Evolutionary conservation across 1,140 invertebrate genomes (phyloP).

Genomic region (Pinna nobilis): DNA sequence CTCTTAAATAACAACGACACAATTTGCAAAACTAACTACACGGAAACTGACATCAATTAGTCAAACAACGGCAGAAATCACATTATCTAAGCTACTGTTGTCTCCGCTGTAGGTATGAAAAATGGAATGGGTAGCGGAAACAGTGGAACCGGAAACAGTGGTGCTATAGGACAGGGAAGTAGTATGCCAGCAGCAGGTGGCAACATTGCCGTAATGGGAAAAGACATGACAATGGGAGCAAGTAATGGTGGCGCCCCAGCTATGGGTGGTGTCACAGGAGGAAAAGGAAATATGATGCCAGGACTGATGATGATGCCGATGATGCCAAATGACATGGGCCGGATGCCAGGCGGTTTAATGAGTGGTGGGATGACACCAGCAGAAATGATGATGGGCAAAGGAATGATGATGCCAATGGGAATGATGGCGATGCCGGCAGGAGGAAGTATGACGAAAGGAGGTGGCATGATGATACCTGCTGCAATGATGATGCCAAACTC

Average conservation of each 20-base stretch:
- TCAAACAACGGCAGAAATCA: too few species aligned
- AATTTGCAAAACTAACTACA: too few species aligned
- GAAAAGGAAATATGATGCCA: neutral
- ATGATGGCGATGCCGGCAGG: slow-evolving; percentile 16
- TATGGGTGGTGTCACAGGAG: neutral
- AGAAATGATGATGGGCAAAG: neutral
- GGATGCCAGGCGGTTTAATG: neutral
- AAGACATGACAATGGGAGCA: too few species aligned
- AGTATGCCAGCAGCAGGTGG: too few species aligned
- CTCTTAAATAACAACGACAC: too few species aligned
- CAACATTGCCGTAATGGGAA: too few species aligned
- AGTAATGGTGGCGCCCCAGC: too few species aligned
- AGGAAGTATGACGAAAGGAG: slow-evolving; percentile 27
- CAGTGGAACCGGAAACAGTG: neutral
- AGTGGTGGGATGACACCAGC: slow-evolving; percentile 20
- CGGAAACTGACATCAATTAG: too few species aligned
- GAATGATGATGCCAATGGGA: slow-evolving; percentile 7
- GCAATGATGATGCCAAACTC: slow-evolving; percentile 6
- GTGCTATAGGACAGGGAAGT: slow-evolving; percentile 2
- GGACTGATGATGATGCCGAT: slow-evolving; percentile 9
- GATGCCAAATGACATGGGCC: neutral
- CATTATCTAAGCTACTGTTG: too few species aligned
- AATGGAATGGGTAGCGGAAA: too few species aligned
- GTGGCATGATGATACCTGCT: slow-evolving; percentile 27
- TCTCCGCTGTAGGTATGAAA: too few species aligned